A percentile compares a stretch with the other conserved stretches of the same genome.
Evolutionary conservation across 1,140 invertebrate species (phyloP).

Genomic region (Trinorchestia longiramus): DNA sequence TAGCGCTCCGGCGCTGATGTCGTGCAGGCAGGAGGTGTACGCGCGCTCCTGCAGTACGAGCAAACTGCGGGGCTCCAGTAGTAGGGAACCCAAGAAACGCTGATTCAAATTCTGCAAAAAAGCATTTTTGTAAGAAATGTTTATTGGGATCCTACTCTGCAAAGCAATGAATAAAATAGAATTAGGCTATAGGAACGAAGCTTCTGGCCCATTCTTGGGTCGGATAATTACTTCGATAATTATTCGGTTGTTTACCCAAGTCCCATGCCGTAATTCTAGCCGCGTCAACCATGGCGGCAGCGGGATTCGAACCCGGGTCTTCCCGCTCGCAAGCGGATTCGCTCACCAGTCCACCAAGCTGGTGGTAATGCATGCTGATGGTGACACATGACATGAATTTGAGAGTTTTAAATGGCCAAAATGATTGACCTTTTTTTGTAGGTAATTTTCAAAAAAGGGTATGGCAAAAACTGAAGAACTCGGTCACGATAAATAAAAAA

Average conservation of each 20-base stretch:
- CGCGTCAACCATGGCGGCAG: no score
- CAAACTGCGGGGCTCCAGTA: constrained; percentile 89
- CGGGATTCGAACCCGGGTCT: no score
- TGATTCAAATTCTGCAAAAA: background rate
- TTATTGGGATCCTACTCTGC: background rate
- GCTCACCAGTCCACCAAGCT: no score
- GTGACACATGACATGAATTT: background rate
- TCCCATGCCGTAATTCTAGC: no score
- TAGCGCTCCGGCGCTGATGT: constrained; percentile 81
- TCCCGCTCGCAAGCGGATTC: no score
- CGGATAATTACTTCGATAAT: no score
- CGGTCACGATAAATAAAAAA: no score
- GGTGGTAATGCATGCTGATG: no score
- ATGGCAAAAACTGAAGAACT: background rate
- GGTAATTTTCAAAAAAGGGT: background rate
- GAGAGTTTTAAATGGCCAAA: background rate
- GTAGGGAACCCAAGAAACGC: constrained; percentile 73
- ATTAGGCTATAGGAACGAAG: no score
- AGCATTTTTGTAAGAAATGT: no score
- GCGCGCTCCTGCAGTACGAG: constrained; percentile 86
- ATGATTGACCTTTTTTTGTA: background rate
- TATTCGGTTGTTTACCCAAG: no score
- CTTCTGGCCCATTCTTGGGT: no score
- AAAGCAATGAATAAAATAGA: constrained; percentile 13
- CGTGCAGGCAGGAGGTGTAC: constrained; percentile 89